Evolutionary conservation across 2,113 vertebrate species (phyloP).

Genomic region (Pterocles orientalis): DNA sequence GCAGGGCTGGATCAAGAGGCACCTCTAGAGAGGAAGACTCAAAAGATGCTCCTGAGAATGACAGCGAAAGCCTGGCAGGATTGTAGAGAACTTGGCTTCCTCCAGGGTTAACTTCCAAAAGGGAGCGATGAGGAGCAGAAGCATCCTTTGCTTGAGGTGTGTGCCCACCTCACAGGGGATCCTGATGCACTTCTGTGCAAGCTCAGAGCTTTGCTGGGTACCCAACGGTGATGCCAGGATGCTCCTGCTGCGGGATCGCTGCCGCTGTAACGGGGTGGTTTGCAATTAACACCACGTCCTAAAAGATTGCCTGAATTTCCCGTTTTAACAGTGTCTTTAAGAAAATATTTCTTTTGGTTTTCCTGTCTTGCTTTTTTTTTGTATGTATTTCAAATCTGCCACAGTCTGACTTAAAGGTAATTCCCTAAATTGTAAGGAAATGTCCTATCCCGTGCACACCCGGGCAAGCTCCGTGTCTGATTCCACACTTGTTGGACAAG

Average conservation of each 20-base stretch:
- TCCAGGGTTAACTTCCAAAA: too few species aligned
- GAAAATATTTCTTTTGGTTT: neutral
- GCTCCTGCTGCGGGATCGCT: neutral
- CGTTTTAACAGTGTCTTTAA: neutral
- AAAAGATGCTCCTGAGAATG: neutral
- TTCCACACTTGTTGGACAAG: neutral
- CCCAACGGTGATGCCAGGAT: neutral
- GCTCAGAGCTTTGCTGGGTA: neutral
- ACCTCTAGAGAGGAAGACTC: neutral
- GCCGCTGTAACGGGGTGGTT: rapidly evolving
- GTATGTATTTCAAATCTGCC: neutral
- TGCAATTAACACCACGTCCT: rapidly evolving
- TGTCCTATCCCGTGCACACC: neutral
- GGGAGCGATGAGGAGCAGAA: neutral
- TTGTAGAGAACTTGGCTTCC: neutral
- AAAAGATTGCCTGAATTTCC: neutral
- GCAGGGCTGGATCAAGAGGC: neutral
- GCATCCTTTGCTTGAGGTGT: rapidly evolving
- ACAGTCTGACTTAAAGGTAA: neutral
- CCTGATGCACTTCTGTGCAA: too few species aligned
- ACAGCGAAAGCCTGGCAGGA: neutral
- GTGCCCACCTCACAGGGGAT: neutral
- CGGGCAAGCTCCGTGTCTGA: neutral
- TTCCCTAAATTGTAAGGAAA: neutral
- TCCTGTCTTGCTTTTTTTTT: rapidly evolving